Percentiles rank a stretch among this genome's conserved stretches.
These are phyloP conservation scores for Thereva unica DNA, from an alignment of 2,888 invertebrate genomes.

Conservation along the genomic window DNA sequence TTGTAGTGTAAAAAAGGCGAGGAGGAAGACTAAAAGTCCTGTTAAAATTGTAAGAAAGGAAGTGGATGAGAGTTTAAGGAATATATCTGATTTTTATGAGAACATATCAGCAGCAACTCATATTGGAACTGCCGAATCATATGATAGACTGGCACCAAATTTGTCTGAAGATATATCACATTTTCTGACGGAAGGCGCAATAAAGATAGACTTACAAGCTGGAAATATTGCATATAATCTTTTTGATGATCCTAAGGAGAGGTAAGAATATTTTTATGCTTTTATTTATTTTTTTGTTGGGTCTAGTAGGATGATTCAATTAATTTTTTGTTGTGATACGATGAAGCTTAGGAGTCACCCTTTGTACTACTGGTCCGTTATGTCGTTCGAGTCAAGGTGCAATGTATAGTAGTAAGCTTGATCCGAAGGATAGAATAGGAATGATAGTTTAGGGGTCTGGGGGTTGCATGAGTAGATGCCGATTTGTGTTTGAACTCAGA, in stretches of 20 bases:
- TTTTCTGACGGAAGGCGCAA: constrained; percentile 50
- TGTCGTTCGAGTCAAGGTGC: too few species aligned
- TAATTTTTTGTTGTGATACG: too few species aligned
- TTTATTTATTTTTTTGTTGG: neutral
- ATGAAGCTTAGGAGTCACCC: too few species aligned
- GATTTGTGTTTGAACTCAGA: too few species aligned
- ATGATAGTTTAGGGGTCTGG: too few species aligned
- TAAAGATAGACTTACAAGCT: constrained; percentile 49
- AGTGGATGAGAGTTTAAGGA: constrained; percentile 54
- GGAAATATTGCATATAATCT: constrained; percentile 52
- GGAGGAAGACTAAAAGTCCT: constrained; percentile 50
- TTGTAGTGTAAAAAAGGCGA: constrained; percentile 47
- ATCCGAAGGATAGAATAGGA: too few species aligned
- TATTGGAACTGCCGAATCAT: constrained; percentile 43
- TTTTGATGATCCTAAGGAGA: constrained; percentile 49
- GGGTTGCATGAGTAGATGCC: too few species aligned
- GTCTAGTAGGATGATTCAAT: too few species aligned
- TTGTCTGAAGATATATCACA: constrained; percentile 52
- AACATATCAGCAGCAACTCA: constrained; percentile 54
- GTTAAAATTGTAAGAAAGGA: constrained; percentile 48
- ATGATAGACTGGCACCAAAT: constrained; percentile 44
- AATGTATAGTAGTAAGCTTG: too few species aligned
- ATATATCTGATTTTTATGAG: constrained; percentile 59
- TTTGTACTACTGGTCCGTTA: too few species aligned
- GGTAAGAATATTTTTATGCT: constrained; percentile 44